Base-by-base conservation (phyloP, 2,888 invertebrate genomes). In the Hydriomena furcata region DNA sequence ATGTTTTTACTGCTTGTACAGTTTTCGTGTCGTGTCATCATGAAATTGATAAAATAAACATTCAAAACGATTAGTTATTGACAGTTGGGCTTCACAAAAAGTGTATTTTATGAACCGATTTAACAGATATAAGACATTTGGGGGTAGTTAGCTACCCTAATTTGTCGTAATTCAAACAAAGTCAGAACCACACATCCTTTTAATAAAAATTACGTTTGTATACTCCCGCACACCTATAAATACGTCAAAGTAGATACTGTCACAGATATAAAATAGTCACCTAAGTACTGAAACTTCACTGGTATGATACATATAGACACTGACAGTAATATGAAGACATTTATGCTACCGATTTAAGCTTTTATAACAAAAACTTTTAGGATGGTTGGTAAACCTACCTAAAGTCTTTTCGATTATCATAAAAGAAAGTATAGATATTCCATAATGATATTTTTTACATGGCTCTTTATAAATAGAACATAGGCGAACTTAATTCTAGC, bases 221-320 rank as follows among this genome's bases (percentile, higher is more conserved):
- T 51, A 28, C 45, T 23, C 23, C 21, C 40, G 40, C 40, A 44
- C 41, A 38, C 31, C 52, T 48, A 52, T 54, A 59, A 55, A 61
- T 48, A 55, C 37, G 52, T 45, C 53, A 35, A 65, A 68, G 52
- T 63, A 63, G 65, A 68, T 61, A 1, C 12, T 3, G 7, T 6
- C 36, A 38, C 13, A 20, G 38, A 28, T 28, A 28, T n/a, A 21
- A n/a, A 11, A 8, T 17, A 25, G 25, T 7, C 20, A 7, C 7
- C 12, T 21, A 7, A 2, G 6, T 37, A 24, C 25, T 2, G 5
- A 12, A 8, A 8, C 7, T 36, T 12, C 36, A 36, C 24, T 24
- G 2, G 7, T 6, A 21, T 8, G 1, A 20, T 20, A 17, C n/a
- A n/a, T n/a, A n/a, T n/a, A n/a, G n/a, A n/a, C n/a, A n/a, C n/a